phyloP scores from a whole-genome alignment of 2,113 vertebrate species.

The Cyanoderma ruficeps region DNA sequence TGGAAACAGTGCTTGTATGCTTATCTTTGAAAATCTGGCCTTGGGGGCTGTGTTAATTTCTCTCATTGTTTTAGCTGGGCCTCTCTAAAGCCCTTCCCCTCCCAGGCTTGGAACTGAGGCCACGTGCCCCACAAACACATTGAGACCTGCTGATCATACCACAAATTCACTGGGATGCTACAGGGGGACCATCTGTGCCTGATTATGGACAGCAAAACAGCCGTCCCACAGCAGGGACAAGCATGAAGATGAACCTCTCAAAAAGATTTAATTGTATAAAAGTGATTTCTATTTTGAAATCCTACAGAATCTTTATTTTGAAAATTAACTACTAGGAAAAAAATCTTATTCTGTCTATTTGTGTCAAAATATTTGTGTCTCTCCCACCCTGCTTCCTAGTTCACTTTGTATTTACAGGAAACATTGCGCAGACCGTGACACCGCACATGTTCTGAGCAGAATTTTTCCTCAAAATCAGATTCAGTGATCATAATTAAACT shows the following conservation, averaged over 20 bases:
- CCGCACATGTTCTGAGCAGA: not conserved
- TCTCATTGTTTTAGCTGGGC: not conserved
- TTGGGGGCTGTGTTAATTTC: not conserved
- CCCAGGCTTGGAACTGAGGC: not conserved
- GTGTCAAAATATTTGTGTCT: not conserved
- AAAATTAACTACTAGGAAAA: slow-evolving; percentile 3
- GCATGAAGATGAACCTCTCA: not conserved
- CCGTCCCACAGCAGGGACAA: not conserved
- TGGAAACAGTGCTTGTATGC: not conserved
- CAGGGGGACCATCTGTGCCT: not conserved
- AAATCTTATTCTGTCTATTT: not conserved
- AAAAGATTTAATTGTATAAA: not conserved
- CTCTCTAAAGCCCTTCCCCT: not conserved
- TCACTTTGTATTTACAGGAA: not conserved
- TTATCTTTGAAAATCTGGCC: not conserved
- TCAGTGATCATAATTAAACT: not conserved
- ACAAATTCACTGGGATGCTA: not conserved
- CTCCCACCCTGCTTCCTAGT: not conserved
- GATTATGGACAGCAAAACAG: not conserved
- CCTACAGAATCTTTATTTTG: not conserved
- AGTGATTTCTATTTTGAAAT: slow-evolving; percentile 17
- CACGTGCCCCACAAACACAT: rapidly evolving
- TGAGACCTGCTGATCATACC: not conserved
- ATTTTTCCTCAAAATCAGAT: not conserved
- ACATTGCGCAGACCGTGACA: rapidly evolving